Evolutionary conservation across 2,113 vertebrate genomes (phyloP), one percentile per base, ranked within the genome.

Genomic region (Pandion haliaetus): DNA sequence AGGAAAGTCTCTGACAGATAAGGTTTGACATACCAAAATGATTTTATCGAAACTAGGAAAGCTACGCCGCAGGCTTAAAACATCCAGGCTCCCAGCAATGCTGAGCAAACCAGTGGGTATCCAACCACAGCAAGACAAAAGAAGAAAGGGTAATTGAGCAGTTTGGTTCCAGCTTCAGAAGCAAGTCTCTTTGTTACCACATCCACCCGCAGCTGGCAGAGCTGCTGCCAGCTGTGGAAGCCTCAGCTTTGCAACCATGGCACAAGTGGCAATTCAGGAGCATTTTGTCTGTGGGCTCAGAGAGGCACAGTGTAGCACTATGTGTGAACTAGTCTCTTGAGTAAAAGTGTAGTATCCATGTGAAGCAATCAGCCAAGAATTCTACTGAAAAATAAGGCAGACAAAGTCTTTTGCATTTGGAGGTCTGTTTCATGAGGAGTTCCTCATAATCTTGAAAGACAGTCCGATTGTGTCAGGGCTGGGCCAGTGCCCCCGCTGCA

Each of bases 141-240:
- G 45, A 80, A 86, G 52, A 90, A 94, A 92, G 26, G 17, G 49
- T 92, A 89, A 97, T 76, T 93, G 87, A 69, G 70, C 42, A 40
- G 28, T 81, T 82, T 92, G 70, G 69, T 76, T 61, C n/a, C 58
- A 70, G 90, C 61, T 94, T 94, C 83, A 74, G 90, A 98, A 94
- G 38, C 14, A 90, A 93, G n/a, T 20, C 44, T 74, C 59, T 96
- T 63, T 93, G 54, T 95, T 93, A 52, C 92, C 8, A 2, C 78
- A 47, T 80, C 55, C 59, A 81, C 59, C 23, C 61, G 0, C 34
- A 94, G 80, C 88, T 78, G 50, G 52, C 57, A 96, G 95, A 93
- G 83, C 86, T 93, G 70, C 62, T 32, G 25, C 90, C 96, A 88
- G 95, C 96, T 94, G 85, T 83, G 91, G 69, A 72, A 73, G 67